phyloP scores from a whole-genome alignment of 1,140 invertebrate genomes.

The Pogonus chalceus region DNA sequence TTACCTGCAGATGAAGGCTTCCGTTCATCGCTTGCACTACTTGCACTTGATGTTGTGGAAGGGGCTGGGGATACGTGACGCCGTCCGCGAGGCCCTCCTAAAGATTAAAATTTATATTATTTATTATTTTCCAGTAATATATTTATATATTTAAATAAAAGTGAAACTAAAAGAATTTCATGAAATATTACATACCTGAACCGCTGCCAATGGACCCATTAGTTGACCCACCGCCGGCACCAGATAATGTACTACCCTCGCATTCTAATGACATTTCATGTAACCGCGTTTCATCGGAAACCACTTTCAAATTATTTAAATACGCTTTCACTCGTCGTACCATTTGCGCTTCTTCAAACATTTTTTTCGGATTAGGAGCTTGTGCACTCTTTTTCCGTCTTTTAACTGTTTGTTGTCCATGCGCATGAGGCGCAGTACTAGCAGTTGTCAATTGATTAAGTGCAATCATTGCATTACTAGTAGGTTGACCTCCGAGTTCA shows the following conservation, averaged over 20 bases:
- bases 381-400: slow-evolving; percentile 82
- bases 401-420: slow-evolving; percentile 75
- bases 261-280: slow-evolving; percentile 84
- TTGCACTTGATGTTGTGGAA: slow-evolving; percentile 81
- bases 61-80: slow-evolving; percentile 78
- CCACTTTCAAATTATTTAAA: slow-evolving; percentile 82
- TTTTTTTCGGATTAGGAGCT: slow-evolving; percentile 90
- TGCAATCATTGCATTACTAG: slow-evolving; percentile 78
- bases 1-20: too few species aligned
- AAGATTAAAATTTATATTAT: too few species aligned
- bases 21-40: slow-evolving; percentile 73
- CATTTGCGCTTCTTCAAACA: slow-evolving; percentile 99
- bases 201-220: slow-evolving; percentile 34
- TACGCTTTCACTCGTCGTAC: slow-evolving; percentile 92
- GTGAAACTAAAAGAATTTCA: too few species aligned
- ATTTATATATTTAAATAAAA: too few species aligned
- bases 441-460: slow-evolving; percentile 77
- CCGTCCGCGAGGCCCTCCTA: slow-evolving; percentile 39
- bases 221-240: slow-evolving; percentile 34
- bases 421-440: slow-evolving; percentile 33
- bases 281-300: slow-evolving; percentile 82
- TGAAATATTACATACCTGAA: too few species aligned
- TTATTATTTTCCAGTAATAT: too few species aligned
- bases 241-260: slow-evolving; percentile 57
- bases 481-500: slow-evolving; percentile 74